Base-by-base conservation (phyloP, 1,140 invertebrate species). In the Glossosoma conforme region DNA sequence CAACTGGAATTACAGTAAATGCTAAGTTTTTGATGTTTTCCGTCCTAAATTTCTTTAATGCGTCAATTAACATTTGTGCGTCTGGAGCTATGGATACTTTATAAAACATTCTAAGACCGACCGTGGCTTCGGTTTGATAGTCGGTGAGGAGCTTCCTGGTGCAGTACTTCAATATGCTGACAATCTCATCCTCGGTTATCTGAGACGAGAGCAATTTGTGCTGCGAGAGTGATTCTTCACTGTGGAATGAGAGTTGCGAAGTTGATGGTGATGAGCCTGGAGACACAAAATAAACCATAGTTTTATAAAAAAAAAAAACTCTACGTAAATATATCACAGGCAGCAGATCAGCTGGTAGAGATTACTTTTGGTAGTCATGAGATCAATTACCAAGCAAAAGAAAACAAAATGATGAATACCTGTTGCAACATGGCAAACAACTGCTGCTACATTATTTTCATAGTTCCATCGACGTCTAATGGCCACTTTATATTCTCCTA, bases 381-480 rank as follows among this genome's bases (percentile, higher is more conserved):
- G n/a, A n/a, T n/a, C n/a, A n/a, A n/a, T n/a, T n/a, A n/a, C n/a
- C n/a, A n/a, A n/a, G n/a, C n/a, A n/a, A n/a, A n/a, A n/a, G n/a
- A n/a, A n/a, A n/a, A n/a, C n/a, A n/a, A n/a, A n/a, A n/a, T n/a
- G n/a, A 43, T 18, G 30, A 9, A 32, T 42, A 84, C 83, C 80
- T 56, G 82, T 84, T 32, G 84, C 85, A 30, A 89, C 78, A 62
- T 88, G 84, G 64, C 87, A 91, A 17, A 92, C 85, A 60, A 91
- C 83, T 2, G 86, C 86, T 10, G 87, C 84, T 49, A 90, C 86
- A 59, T 87, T 89, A 67, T 89, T 90, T 61, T 92, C 89, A 62
- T 91, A 90, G 67, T 91, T 91, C 85, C 87, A 90, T 33, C 88
- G 78, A 48, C 88, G 76, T 43, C 85, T 82, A 54, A 91, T 85